phyloP scores from a whole-genome alignment of 2,888 invertebrate species.

The Coenonympha glycerion region DNA sequence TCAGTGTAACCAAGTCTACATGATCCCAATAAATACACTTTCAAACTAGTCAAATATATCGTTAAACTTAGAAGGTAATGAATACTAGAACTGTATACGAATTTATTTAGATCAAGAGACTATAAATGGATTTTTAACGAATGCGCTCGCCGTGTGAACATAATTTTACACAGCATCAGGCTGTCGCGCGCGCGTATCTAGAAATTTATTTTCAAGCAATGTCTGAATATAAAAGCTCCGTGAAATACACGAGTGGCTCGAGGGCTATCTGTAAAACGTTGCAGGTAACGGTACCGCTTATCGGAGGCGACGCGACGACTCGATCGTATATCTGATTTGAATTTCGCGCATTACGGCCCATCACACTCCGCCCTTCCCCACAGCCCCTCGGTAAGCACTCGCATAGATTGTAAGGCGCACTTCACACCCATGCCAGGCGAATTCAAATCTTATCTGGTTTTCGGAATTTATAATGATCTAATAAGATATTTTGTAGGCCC shows the following conservation, averaged over 20 bases:
- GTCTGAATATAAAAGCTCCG: constrained; percentile 45
- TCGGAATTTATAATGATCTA: too few relatives aligned
- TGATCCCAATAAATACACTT: too few relatives aligned
- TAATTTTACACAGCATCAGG: not conserved
- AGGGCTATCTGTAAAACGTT: constrained; percentile 42
- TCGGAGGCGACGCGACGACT: constrained; percentile 43
- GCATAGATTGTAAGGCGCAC: too few relatives aligned
- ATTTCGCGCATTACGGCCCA: constrained; percentile 64
- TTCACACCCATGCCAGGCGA: too few relatives aligned
- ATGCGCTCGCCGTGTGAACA: not conserved
- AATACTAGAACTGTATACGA: not conserved
- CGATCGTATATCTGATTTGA: constrained; percentile 69
- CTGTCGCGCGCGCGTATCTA: constrained; percentile 27
- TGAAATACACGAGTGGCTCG: constrained; percentile 43
- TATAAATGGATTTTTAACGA: not conserved
- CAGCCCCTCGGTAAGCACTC: constrained; percentile 55
- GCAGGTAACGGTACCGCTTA: constrained; percentile 48
- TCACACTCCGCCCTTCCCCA: constrained; percentile 37
- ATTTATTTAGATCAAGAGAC: not conserved
- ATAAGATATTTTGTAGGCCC: too few relatives aligned
- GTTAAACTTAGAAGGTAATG: too few relatives aligned
- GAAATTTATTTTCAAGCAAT: constrained; percentile 38
- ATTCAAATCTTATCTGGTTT: too few relatives aligned
- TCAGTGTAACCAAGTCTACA: too few relatives aligned
- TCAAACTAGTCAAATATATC: too few relatives aligned